Evolutionary conservation across 2,888 invertebrate genomes (phyloP), one percentile per base, ranked within the genome.

Genomic region (Cryptocephalus primarius): DNA sequence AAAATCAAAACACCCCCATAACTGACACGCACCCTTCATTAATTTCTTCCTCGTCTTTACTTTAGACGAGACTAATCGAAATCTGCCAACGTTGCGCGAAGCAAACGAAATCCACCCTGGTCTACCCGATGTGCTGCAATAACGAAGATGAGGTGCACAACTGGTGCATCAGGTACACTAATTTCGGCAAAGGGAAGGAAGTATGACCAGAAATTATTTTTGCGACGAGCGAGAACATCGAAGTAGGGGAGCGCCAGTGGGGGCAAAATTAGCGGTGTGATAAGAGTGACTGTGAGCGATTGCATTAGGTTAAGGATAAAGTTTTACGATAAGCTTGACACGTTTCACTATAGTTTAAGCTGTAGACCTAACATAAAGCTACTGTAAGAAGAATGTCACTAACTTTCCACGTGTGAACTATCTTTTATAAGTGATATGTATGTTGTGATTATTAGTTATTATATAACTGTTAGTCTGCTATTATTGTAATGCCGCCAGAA

Each of bases 31-130:
- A 22, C 2, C 22, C 22, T 6, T 22, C 2, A 22, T 6, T 4
- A 22, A 2, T 22, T 6, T 22, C 6, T 22, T 6, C 6, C 3
- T 22, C 6, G 22, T 22, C 6, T 22, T 6, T 2, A 22, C 6
- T 22, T 22, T 22, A 22, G 22, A 4, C 22, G 2, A 36, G 12
- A 4, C 36, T 36, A 4, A 51, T 61, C n/a, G 78, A 77, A 52
- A 65, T 77, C 1, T 80, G 80, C 60, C 79, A 80, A 57, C 66
- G 77, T 40, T 80, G 80, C 48, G 80, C 79, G 10, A 79, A 79
- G 60, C 70, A 75, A 1, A 79, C 79, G 0, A 79, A 78, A 54
- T 77, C 79, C 0, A 68, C 63, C 8, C 60, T 66, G 14, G 80
- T 79, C 0, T 76, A 77, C 51, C 77, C 78, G 0, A 74, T 78